These are phyloP conservation scores for Diceros bicornis DNA, from an alignment of 2,797 vertebrate genomes.

Conservation along the genomic window DNA sequence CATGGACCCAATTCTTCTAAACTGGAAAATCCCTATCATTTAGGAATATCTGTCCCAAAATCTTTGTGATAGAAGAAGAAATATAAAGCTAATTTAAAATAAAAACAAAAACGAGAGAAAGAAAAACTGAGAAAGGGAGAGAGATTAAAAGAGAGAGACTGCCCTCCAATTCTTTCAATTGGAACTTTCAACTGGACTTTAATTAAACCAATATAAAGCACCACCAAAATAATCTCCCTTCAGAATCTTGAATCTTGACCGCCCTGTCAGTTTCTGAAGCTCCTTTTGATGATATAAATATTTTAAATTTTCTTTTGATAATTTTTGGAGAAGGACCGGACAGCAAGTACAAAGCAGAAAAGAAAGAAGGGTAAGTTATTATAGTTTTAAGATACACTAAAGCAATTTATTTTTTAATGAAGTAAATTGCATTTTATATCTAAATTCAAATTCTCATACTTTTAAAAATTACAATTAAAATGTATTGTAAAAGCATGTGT, in stretches of 20 bases:
- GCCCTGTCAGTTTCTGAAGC: background rate
- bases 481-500: background rate
- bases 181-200: background rate
- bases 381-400: slow-evolving; percentile 5
- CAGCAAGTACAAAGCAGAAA: background rate
- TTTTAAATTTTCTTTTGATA: background rate
- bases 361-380: background rate
- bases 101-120: background rate
- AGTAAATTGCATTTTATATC: background rate
- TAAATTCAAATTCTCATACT: background rate
- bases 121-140: background rate
- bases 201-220: background rate
- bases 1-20: background rate
- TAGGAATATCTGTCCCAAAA: slow-evolving; percentile 11
- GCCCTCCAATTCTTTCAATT: background rate
- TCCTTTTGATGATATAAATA: slow-evolving; percentile 4
- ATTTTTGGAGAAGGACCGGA: background rate
- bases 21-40: slow-evolving; percentile 13
- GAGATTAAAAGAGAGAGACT: background rate
- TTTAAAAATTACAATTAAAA: slow-evolving; percentile 51
- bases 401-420: slow-evolving; percentile 41
- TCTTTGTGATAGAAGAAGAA: background rate
- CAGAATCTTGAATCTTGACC: background rate
- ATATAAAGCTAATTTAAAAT: background rate
- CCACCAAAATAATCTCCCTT: background rate